A percentile compares a stretch with the other conserved stretches of the same genome.
phyloP scores from a whole-genome alignment of 2,113 vertebrate genomes.

The Merops nubicus region DNA sequence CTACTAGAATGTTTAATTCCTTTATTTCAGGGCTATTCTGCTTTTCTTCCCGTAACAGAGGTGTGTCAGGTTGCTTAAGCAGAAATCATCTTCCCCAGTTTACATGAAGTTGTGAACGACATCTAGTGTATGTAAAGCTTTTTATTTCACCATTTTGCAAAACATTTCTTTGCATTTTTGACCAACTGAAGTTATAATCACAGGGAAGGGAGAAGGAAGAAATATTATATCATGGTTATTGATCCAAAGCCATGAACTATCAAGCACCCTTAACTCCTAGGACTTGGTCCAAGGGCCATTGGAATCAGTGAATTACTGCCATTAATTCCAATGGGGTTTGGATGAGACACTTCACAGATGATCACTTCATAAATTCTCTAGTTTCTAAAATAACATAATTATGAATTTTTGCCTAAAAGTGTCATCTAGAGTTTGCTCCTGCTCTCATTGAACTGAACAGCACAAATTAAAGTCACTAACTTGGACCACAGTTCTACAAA shows the following conservation, averaged over 20 bases:
- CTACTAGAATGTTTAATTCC: not conserved
- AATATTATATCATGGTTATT: not conserved
- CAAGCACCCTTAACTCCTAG: slow-evolving; percentile 31
- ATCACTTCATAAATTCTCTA: slow-evolving; percentile 7
- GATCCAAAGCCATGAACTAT: slow-evolving; percentile 27
- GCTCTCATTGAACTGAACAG: not conserved
- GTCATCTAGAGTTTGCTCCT: not conserved
- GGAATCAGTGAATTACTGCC: slow-evolving; percentile 26
- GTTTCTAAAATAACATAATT: not conserved
- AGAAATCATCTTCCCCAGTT: not conserved
- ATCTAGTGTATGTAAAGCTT: not conserved
- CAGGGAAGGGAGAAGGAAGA: not conserved
- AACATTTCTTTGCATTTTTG: not conserved
- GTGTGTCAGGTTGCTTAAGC: not conserved
- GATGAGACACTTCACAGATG: not conserved
- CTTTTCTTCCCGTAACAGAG: not conserved
- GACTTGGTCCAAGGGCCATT: not conserved
- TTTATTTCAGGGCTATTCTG: not conserved
- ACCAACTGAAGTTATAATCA: not conserved
- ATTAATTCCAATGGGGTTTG: slow-evolving; percentile 40
- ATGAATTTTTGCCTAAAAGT: not conserved
- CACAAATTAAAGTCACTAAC: not conserved
- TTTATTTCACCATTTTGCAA: not conserved
- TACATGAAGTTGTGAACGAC: not conserved
- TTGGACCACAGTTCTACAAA: not conserved